Base-by-base conservation (phyloP, 2,797 vertebrate species). In the Scleropages formosus region DNA sequence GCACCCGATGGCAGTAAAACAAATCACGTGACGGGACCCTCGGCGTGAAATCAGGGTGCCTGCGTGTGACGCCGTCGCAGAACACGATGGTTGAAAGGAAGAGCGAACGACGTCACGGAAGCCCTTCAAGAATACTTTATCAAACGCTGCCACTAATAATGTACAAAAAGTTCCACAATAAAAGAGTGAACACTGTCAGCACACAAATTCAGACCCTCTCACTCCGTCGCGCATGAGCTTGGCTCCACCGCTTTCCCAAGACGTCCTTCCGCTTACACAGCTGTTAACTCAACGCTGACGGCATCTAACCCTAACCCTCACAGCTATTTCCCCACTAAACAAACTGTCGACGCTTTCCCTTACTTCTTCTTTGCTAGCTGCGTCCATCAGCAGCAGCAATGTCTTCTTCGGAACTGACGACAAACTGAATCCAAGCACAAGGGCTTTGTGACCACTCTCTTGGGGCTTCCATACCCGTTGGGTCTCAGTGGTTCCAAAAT, bases 1-100 rank as follows among this genome's bases (percentile, higher is more conserved):
- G 82, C 78, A 69, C 83, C 83, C 79, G 82, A 86, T 80, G 82
- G 84, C 84, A 81, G 83, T 88, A 88, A 89, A 90, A 87, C 83
- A 82, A 82, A 76, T 79, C 72, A 85, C 88, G 81, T 82, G 82
- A 87, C 83, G 87, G 82, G 80, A 81, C 86, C 85, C 81, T 77
- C n/a, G 51, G 60, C 56, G 60, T 71, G 53, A 73, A 59, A 39
- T 53, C 77, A 58, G 77, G 72, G 53, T 39, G 67, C 67, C 44
- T 18, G 4, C 56, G 71, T 71, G 75, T 66, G n/a, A 27, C 71
- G 51, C 75, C 82, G 74, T 78, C 27, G 39, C 11, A 64, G 75
- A 64, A 59, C 63, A 67, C 75, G 51, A 59, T 4, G 4, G 53
- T 44, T 39, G 83, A 83, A 83, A 88, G 18, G 85, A 89, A 86